A percentile compares a stretch with the other conserved stretches of the same genome.
phyloP scores from a whole-genome alignment of 2,888 invertebrate species.

The Dynastes hyllus region DNA sequence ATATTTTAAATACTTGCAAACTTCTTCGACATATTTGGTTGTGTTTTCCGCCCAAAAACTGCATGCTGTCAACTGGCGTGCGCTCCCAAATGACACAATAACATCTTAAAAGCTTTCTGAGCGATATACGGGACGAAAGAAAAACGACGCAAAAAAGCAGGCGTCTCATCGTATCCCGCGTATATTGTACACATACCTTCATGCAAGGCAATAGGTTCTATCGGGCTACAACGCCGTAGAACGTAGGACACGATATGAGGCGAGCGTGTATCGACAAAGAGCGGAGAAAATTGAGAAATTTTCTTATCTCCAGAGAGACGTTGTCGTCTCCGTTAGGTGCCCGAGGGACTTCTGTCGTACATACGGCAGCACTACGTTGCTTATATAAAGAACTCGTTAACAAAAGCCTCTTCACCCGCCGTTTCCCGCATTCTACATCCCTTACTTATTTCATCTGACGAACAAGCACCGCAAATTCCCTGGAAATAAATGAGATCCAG shows the following conservation, averaged over 20 bases:
- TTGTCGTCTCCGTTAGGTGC: neutral
- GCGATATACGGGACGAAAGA: neutral
- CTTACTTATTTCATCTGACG: neutral
- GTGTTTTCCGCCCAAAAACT: neutral
- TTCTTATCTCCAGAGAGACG: conserved; percentile 29
- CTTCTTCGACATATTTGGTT: neutral
- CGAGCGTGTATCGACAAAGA: conserved; percentile 28
- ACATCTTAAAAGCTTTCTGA: conserved; percentile 9
- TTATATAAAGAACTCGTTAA: conserved; percentile 27
- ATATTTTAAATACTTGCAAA: neutral
- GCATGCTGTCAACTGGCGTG: neutral
- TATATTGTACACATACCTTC: neutral
- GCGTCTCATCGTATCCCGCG: neutral
- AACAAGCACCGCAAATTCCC: neutral
- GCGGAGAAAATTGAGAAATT: conserved; percentile 20
- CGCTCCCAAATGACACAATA: neutral
- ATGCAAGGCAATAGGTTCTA: neutral
- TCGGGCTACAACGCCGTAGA: neutral
- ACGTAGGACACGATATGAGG: neutral
- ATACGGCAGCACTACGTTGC: neutral
- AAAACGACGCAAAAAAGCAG: neutral
- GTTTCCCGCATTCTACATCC: neutral
- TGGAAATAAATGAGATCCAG: neutral
- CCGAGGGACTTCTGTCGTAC: neutral
- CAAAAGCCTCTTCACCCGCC: conserved; percentile 1